Conservation (phyloP, 2,797 vertebrate species). For the Clamator glandarius region DNA sequence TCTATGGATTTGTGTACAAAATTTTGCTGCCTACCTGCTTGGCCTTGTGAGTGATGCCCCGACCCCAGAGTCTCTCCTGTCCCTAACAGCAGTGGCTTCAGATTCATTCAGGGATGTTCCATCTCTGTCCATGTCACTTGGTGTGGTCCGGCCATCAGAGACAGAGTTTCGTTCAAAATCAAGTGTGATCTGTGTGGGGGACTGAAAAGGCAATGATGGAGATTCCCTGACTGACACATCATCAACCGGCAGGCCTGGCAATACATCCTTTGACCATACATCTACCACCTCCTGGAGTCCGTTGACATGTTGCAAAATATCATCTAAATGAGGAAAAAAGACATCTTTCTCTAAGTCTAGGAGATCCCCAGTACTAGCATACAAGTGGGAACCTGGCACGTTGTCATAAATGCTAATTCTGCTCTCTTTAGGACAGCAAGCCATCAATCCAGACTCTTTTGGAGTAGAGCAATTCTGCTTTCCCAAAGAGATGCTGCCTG, state of each 20-base stretch:
- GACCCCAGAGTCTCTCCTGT: slow-evolving; percentile 95
- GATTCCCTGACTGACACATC: slow-evolving; percentile 62
- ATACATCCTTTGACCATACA: slow-evolving; percentile 90
- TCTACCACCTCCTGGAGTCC: slow-evolving; percentile 94
- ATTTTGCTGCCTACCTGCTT: slow-evolving; percentile 83
- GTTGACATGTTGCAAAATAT: slow-evolving; percentile 92
- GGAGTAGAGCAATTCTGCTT: slow-evolving; percentile 76
- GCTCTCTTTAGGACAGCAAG: slow-evolving; percentile 90
- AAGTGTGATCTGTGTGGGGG: slow-evolving; percentile 85
- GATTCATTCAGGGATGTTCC: slow-evolving; percentile 87
- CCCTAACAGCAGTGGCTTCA: slow-evolving; percentile 85
- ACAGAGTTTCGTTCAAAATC: slow-evolving; percentile 93
- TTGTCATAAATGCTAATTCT: slow-evolving; percentile 97
- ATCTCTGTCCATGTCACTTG: slow-evolving; percentile 88
- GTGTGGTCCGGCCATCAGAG: slow-evolving; percentile 86
- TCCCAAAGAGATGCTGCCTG: slow-evolving; percentile 80
- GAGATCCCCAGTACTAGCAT: slow-evolving; percentile 95
- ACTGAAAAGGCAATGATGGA: slow-evolving; percentile 68
- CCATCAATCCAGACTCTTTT: slow-evolving; percentile 80
- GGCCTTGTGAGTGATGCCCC: slow-evolving; percentile 95
- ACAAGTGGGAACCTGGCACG: slow-evolving; percentile 93
- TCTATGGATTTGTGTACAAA: background rate
- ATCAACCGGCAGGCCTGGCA: slow-evolving; percentile 76
- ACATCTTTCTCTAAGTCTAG: slow-evolving; percentile 94
- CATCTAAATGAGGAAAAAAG: slow-evolving; percentile 92